A percentile compares a stretch with the other conserved stretches of the same genome.
Conservation (phyloP, 2,113 vertebrate genomes). For the Bothrops jararaca region DNA sequence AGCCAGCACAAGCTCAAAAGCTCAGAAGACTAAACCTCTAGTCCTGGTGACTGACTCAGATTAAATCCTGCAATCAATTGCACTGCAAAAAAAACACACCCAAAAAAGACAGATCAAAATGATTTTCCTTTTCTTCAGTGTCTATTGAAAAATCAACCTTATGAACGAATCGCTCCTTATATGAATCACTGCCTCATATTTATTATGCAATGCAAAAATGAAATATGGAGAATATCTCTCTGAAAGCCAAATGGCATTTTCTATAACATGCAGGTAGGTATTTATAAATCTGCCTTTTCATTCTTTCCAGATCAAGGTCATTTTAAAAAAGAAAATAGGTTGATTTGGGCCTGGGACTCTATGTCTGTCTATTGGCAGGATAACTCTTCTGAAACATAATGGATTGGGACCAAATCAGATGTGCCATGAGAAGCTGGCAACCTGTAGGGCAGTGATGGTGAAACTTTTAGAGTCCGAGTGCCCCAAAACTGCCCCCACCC, state of each 20-base stretch:
- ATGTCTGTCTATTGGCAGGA: not conserved
- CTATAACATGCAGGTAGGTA: not conserved
- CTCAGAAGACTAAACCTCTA: not conserved
- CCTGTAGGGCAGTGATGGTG: too few species aligned
- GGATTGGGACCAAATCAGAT: not conserved
- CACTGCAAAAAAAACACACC: not conserved
- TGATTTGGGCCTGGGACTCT: not conserved
- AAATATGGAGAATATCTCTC: not conserved
- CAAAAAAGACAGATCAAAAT: not conserved
- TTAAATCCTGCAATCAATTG: not conserved
- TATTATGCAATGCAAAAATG: not conserved
- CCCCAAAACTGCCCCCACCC: too few species aligned
- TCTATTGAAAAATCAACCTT: not conserved
- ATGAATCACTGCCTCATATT: not conserved
- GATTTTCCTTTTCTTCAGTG: not conserved
- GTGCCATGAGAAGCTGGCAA: not conserved
- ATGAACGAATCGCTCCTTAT: not conserved
- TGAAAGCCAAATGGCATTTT: not conserved
- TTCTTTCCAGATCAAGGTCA: not conserved
- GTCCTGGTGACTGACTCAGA: not conserved
- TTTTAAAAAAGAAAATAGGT: not conserved
- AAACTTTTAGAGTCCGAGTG: too few species aligned
- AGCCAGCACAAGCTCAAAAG: not conserved
- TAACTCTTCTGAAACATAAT: not conserved
- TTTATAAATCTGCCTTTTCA: not conserved